phyloP scores from a whole-genome alignment of 2,113 vertebrate genomes.

The Eretmochelys imbricata region DNA sequence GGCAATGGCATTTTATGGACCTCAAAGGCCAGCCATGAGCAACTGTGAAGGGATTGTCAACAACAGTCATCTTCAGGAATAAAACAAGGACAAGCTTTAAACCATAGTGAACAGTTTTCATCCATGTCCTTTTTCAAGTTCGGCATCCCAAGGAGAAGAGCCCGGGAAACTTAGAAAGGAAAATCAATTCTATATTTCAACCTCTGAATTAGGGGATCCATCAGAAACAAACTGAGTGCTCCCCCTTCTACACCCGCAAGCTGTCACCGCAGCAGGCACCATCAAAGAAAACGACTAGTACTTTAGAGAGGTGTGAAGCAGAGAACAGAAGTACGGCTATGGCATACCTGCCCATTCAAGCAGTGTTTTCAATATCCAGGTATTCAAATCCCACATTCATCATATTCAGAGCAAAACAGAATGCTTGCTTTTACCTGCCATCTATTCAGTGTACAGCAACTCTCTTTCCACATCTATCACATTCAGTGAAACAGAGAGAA shows the following conservation, averaged over 20 bases:
- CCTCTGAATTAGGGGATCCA: slow-evolving; percentile 7
- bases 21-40: not conserved
- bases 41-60: accelerated
- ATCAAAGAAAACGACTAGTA: slow-evolving; percentile 11
- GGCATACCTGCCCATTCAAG: slow-evolving; percentile 31
- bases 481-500: slow-evolving; percentile 21
- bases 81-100: not conserved
- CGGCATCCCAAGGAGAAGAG: not conserved
- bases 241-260: not conserved
- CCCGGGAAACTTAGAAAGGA: not conserved
- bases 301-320: not conserved
- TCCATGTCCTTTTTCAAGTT: not conserved
- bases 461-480: slow-evolving; percentile 62
- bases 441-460: slow-evolving; percentile 24
- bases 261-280: slow-evolving; percentile 40
- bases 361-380: slow-evolving; percentile 20
- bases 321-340: not conserved
- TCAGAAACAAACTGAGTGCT: not conserved
- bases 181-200: not conserved
- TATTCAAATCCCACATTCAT: slow-evolving; percentile 45
- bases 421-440: slow-evolving; percentile 54
- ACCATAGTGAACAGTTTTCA: not conserved
- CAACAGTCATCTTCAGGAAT: accelerated
- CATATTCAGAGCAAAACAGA: slow-evolving; percentile 46
- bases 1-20: not conserved